These are phyloP conservation scores for Drosophila mulleri DNA, from an alignment of 2,888 invertebrate species.

Conservation along the genomic window DNA sequence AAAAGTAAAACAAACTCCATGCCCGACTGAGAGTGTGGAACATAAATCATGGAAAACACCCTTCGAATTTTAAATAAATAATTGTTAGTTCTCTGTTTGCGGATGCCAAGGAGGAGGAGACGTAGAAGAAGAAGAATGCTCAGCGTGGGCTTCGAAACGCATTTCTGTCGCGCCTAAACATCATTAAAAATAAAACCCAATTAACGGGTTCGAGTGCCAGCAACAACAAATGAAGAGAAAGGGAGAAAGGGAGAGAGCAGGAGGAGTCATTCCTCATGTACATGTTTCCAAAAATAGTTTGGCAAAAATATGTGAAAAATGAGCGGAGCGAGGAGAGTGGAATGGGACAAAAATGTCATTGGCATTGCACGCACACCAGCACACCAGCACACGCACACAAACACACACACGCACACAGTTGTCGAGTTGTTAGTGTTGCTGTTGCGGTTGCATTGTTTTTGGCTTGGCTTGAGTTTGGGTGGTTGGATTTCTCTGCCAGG, in stretches of 20 bases:
- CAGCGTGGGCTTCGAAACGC: conserved; percentile 38
- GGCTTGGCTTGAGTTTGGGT: conserved; percentile 6
- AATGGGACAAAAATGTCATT: conserved; percentile 62
- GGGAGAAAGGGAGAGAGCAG: conserved; percentile 5
- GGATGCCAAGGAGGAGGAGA: background rate
- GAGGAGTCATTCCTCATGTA: conserved; percentile 21
- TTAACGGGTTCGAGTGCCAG: conserved; percentile 71
- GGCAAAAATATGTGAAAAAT: conserved; percentile 67
- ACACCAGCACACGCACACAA: conserved; percentile 28
- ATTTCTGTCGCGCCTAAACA: conserved; percentile 67
- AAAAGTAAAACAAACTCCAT: conserved; percentile 7
- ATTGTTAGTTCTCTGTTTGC: conserved; percentile 27
- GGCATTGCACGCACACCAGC: conserved; percentile 59
- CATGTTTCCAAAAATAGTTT: conserved; percentile 68
- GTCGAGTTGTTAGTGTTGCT: conserved; percentile 49
- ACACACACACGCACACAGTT: conserved; percentile 21
- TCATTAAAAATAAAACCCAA: conserved; percentile 79
- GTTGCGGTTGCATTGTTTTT: conserved; percentile 57
- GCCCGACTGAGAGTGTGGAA: conserved; percentile 18
- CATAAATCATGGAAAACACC: conserved; percentile 64
- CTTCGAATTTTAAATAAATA: conserved; percentile 72
- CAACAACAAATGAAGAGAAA: conserved; percentile 19
- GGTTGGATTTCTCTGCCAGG: conserved; percentile 17
- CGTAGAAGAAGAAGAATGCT: background rate
- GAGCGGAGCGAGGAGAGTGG: conserved; percentile 27